Evolutionary conservation across 1,140 invertebrate genomes (phyloP).

Genomic region (Proales similis): DNA sequence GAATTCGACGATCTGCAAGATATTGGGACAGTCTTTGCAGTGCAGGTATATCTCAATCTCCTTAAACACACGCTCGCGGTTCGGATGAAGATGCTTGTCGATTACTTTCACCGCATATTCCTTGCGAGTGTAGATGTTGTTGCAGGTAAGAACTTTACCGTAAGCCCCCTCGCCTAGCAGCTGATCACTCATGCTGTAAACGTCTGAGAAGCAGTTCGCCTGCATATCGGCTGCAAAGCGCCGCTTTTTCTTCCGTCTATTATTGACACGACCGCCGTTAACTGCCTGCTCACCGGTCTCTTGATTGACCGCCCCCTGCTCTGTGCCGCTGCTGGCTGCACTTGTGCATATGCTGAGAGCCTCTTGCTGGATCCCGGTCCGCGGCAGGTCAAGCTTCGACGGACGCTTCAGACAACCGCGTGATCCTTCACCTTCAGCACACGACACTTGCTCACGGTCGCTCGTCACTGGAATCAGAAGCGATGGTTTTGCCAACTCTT

Average conservation of each 20-base stretch:
- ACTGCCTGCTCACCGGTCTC: too few relatives aligned
- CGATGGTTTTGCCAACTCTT: too few relatives aligned
- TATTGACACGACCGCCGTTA: background rate
- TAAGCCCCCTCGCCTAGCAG: slow-evolving; percentile 24
- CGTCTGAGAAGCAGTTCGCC: slow-evolving; percentile 20
- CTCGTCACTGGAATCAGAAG: too few relatives aligned
- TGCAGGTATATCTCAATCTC: slow-evolving; percentile 98
- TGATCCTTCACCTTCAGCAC: too few relatives aligned
- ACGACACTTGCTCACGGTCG: too few relatives aligned
- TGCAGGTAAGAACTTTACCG: slow-evolving; percentile 27
- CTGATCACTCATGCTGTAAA: slow-evolving; percentile 23
- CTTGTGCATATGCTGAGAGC: too few relatives aligned
- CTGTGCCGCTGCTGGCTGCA: too few relatives aligned
- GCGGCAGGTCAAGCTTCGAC: too few relatives aligned
- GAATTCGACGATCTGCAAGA: slow-evolving; percentile 91
- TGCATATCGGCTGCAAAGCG: slow-evolving; percentile 35
- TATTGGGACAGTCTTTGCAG: slow-evolving; percentile 89
- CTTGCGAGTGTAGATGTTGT: slow-evolving; percentile 10
- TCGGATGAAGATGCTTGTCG: slow-evolving; percentile 36
- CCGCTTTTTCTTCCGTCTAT: slow-evolving; percentile 18
- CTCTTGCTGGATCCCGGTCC: too few relatives aligned
- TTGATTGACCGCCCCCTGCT: too few relatives aligned
- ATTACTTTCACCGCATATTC: slow-evolving; percentile 37
- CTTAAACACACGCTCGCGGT: slow-evolving; percentile 66
- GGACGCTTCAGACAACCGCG: too few relatives aligned